Percentiles rank a stretch among this genome's conserved stretches.
Conservation (phyloP, 2,113 vertebrate species). For the Scopus umbretta region DNA sequence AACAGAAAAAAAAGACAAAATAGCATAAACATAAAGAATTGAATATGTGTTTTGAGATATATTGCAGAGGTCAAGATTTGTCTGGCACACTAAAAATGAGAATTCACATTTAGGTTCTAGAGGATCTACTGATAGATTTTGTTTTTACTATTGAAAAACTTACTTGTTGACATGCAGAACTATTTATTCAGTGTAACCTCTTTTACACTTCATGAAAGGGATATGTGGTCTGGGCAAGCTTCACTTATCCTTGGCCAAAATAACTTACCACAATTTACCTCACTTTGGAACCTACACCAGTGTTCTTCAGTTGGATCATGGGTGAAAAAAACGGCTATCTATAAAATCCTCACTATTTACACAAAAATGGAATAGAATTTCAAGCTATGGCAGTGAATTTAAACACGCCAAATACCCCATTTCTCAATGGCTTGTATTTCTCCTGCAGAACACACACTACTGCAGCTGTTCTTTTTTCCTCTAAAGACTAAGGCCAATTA, state of each 20-base stretch:
- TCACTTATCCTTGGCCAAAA: constrained; percentile 28
- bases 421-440: neutral
- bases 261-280: constrained; percentile 25
- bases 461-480: neutral
- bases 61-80: neutral
- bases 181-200: constrained; percentile 20
- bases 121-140: neutral
- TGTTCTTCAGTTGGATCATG: neutral
- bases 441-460: neutral
- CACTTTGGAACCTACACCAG: neutral
- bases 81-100: neutral
- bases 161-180: neutral
- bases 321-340: constrained; percentile 12
- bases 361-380: neutral
- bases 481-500: neutral
- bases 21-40: neutral
- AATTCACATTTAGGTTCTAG: neutral
- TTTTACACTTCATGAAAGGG: constrained; percentile 18
- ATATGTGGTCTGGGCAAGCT: constrained; percentile 21
- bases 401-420: neutral
- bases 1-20: neutral
- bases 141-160: neutral
- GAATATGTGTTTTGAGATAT: neutral
- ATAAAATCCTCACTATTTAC: neutral
- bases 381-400: neutral